phyloP scores from a whole-genome alignment of 2,113 vertebrate genomes.

The Plestiodon gilberti region DNA sequence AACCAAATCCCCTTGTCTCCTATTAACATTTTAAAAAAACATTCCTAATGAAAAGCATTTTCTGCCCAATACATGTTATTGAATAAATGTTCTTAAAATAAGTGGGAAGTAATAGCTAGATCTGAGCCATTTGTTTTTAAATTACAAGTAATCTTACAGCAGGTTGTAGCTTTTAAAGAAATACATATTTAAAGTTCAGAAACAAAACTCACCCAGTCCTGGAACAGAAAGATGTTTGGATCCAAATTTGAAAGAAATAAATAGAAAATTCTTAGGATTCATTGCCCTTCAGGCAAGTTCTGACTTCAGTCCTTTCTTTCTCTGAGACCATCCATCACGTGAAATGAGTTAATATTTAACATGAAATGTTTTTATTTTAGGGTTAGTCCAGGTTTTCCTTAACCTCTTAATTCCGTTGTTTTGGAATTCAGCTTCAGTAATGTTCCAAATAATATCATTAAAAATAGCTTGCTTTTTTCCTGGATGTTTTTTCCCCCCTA shows the following conservation, averaged over 20 bases:
- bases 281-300: constrained; percentile 56
- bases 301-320: background rate
- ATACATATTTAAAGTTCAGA: accelerated
- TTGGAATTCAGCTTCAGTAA: background rate
- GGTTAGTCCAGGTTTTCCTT: background rate
- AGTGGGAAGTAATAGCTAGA: background rate
- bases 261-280: background rate
- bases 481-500: background rate
- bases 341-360: constrained; percentile 48
- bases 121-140: background rate
- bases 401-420: background rate
- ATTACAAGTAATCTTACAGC: background rate
- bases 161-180: background rate
- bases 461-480: constrained; percentile 5
- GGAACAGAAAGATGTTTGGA: constrained; percentile 30
- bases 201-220: constrained; percentile 28
- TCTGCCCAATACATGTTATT: background rate
- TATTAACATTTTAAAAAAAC: background rate
- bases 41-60: background rate
- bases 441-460: background rate
- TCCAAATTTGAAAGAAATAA: constrained; percentile 37
- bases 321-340: background rate
- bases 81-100: background rate
- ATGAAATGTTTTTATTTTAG: background rate
- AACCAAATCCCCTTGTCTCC: accelerated